Conservation (phyloP, 2,113 vertebrate species). For the Nanorana parkeri region DNA sequence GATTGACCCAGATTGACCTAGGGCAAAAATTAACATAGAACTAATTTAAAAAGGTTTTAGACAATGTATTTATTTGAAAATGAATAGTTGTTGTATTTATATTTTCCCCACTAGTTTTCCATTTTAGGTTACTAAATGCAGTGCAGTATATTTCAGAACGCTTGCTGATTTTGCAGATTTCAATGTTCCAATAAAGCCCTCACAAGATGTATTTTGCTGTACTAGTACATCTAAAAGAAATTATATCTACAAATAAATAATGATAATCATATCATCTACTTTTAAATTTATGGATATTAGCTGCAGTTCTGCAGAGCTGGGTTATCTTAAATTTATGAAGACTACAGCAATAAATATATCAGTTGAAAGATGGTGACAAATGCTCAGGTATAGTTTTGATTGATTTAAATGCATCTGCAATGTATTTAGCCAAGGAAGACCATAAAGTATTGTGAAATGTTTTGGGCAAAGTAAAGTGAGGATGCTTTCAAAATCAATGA, state of each 20-base stretch:
- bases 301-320: constrained; percentile 16
- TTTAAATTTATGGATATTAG: constrained; percentile 1
- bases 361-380: background rate
- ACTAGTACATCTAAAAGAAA: background rate
- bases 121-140: no score
- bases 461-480: no score
- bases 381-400: background rate
- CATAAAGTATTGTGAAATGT: no score
- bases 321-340: background rate
- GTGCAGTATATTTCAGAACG: background rate
- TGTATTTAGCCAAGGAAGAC: no score
- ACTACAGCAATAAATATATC: background rate
- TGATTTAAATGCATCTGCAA: background rate
- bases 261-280: constrained; percentile 7
- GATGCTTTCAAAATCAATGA: no score
- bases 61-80: no score
- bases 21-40: no score
- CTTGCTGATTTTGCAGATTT: constrained; percentile 31
- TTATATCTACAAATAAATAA: constrained; percentile 16
- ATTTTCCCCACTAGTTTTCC: no score
- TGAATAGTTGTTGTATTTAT: no score
- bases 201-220: constrained; percentile 17
- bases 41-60: no score
- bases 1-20: no score
- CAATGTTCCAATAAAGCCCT: constrained; percentile 1